Evolutionary conservation across 2,113 vertebrate genomes (phyloP).

Genomic region (Acanthisitta chloris): DNA sequence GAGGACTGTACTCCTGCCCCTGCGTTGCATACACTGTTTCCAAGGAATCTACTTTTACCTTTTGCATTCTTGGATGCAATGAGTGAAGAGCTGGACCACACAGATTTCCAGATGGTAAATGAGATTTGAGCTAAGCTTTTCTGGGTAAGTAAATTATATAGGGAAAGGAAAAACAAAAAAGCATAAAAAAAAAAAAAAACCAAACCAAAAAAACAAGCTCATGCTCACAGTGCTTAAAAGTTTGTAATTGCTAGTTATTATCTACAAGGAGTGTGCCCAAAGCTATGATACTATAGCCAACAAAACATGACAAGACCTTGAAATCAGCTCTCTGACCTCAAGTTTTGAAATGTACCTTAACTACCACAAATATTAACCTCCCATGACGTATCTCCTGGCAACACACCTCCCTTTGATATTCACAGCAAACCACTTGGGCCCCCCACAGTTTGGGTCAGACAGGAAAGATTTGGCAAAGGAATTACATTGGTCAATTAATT

Average conservation of each 20-base stretch:
- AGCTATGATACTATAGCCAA: not conserved
- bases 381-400: not conserved
- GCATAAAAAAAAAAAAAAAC: not conserved
- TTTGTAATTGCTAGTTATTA: conserved; percentile 42
- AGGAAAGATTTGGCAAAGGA: not conserved
- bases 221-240: not conserved
- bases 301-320: not conserved
- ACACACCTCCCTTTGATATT: not conserved
- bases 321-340: not conserved
- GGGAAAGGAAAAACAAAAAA: not conserved
- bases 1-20: not conserved
- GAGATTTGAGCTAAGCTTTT: conserved; percentile 18
- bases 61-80: not conserved
- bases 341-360: not conserved
- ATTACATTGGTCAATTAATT: not conserved
- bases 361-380: not conserved
- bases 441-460: not conserved
- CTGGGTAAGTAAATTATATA: conserved; percentile 60
- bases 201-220: not conserved
- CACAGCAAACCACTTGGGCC: not conserved
- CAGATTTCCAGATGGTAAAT: conserved; percentile 49
- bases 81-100: conserved; percentile 39
- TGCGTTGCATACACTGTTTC: not conserved
- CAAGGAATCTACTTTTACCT: not conserved
- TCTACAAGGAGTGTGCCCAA: not conserved